These are phyloP conservation scores for Microcebus ravelobensis DNA, from an alignment of 2,113 vertebrate species.

Conservation along the genomic window DNA sequence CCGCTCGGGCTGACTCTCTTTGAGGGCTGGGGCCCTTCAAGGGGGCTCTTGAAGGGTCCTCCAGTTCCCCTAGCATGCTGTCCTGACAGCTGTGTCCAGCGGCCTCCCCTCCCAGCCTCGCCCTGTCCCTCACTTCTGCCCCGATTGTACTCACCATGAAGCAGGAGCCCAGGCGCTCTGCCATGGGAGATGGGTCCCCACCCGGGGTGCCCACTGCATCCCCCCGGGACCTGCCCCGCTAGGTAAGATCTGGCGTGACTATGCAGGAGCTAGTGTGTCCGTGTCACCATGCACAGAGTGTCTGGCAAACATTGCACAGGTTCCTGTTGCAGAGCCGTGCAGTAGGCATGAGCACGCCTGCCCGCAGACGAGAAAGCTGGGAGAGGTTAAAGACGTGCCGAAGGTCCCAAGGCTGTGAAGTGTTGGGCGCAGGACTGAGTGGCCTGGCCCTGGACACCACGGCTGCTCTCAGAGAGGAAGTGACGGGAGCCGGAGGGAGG, in stretches of 20 bases:
- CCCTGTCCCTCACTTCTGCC: background rate
- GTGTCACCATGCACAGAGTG: accelerated
- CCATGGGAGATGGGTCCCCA: background rate
- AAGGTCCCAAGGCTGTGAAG: background rate
- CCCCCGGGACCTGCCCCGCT: background rate
- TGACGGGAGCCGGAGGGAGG: accelerated
- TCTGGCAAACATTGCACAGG: accelerated
- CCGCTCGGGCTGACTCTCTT: accelerated
- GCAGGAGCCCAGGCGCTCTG: accelerated
- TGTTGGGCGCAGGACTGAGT: background rate
- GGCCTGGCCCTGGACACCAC: too few species aligned
- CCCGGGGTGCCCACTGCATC: accelerated
- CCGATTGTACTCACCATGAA: accelerated
- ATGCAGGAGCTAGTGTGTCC: accelerated
- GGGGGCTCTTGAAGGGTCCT: accelerated
- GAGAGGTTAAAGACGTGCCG: background rate
- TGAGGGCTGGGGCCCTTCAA: background rate
- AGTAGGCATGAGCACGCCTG: too few species aligned
- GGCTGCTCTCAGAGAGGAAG: background rate
- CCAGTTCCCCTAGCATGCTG: background rate
- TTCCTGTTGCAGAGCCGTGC: background rate
- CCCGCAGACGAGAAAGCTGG: background rate
- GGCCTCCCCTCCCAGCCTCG: background rate
- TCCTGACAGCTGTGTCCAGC: accelerated
- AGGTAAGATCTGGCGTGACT: too few species aligned